These are phyloP conservation scores for Deladenus siricidicola DNA, from an alignment of 2,888 invertebrate genomes.

Conservation along the genomic window DNA sequence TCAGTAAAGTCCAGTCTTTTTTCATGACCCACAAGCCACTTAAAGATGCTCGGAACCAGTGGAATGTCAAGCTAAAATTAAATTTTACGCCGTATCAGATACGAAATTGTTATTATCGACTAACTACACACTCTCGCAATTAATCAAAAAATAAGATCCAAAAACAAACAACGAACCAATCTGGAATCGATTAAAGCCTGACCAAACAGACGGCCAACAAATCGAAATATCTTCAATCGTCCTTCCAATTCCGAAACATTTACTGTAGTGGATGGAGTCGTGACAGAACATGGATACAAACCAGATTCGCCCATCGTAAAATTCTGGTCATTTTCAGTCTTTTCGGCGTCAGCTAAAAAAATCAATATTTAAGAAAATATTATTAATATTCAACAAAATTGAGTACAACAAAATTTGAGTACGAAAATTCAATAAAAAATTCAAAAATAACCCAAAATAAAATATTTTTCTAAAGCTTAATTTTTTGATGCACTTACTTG, in stretches of 20 bases:
- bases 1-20: constrained; percentile 24
- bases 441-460: no score
- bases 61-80: neutral
- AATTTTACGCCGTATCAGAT: neutral
- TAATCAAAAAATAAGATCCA: no score
- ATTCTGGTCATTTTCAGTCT: constrained; percentile 32
- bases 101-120: no score
- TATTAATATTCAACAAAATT: no score
- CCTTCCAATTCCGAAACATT: no score
- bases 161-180: constrained; percentile 65
- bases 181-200: constrained; percentile 97
- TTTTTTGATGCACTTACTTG: no score
- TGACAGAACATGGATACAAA: constrained; percentile 66
- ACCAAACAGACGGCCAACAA: constrained; percentile 95
- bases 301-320: constrained; percentile 76
- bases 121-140: no score
- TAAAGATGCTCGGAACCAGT: neutral
- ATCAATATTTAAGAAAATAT: no score
- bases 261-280: neutral
- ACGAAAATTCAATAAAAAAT: no score
- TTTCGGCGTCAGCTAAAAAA: neutral
- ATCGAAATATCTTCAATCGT: constrained; percentile 72
- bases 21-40: constrained; percentile 69
- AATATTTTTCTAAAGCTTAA: no score
- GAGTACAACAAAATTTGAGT: no score